A percentile compares a stretch with the other conserved stretches of the same genome.
These are phyloP conservation scores for Scaptodrosophila lebanonensis DNA, from an alignment of 1,140 invertebrate genomes.

Conservation along the genomic window DNA sequence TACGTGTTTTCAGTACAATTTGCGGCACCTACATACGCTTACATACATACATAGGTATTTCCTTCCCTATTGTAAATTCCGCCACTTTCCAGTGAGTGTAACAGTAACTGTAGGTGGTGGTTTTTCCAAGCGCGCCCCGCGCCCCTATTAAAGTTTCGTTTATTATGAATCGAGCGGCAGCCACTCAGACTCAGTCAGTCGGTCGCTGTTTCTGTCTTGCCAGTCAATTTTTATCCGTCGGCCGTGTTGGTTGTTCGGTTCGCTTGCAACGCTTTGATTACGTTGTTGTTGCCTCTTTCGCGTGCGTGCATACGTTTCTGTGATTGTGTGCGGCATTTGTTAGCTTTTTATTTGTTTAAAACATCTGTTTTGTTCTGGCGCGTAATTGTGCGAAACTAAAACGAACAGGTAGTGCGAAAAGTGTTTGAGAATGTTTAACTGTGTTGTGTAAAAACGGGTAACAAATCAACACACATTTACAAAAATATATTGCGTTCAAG, in stretches of 20 bases:
- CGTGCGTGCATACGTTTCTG: constrained; percentile 22
- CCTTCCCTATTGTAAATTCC: constrained; percentile 15
- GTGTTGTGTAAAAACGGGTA: background rate
- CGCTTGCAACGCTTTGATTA: no score
- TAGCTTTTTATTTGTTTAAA: no score
- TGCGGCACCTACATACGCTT: no score
- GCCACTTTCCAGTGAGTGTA: constrained; percentile 5
- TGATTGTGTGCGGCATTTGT: background rate
- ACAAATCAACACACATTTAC: background rate
- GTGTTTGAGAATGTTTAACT: background rate
- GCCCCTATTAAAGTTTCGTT: constrained; percentile 30
- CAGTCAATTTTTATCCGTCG: constrained; percentile 56
- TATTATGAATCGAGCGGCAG: constrained; percentile 57
- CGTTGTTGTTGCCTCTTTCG: constrained; percentile 35
- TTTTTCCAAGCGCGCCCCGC: constrained; percentile 6
- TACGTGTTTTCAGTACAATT: constrained; percentile 32
- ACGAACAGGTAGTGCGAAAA: background rate
- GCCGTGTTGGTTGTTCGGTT: constrained; percentile 42
- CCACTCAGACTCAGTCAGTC: constrained; percentile 29
- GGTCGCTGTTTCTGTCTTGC: constrained; percentile 17
- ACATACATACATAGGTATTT: no score
- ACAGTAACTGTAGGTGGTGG: background rate
- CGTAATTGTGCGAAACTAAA: constrained; percentile 18
- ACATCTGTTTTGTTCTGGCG: constrained; percentile 3
- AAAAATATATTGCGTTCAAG: background rate